Base-by-base conservation (phyloP, 92 coral and sea anemone species). In the Pocillopora grandis region DNA sequence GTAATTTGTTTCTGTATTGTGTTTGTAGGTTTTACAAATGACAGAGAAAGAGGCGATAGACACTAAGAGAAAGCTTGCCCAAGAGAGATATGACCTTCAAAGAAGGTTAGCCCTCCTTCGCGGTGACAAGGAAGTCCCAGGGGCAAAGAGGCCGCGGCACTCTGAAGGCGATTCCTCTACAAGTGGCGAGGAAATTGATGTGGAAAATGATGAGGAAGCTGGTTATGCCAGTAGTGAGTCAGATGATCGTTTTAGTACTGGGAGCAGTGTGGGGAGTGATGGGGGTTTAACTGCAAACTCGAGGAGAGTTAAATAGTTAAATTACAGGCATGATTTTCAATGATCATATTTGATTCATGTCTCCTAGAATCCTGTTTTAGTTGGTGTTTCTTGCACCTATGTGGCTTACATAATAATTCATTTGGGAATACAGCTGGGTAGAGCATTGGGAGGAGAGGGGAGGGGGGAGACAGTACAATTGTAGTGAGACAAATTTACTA, bases 181-280 rank as follows among this genome's bases (percentile, higher is more conserved):
- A n/a, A 94, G 98, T 76, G 86, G 92, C 72, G 98, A 92, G 68
- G 98, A 94, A 66, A 89, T 93, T 57, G 98, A 94, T 60, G 93
- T 92, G 69, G 98, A 94, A 86, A 91, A 94, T 80, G 97, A 97
- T 52, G 97, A 94, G 49, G 98, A 97, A 84, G 90, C 94, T 69
- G 99, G 96, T 10, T 97, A 95, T 87, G 94, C 93, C 80, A 92
- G 96, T 75, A 91, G 99, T 36, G 99, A 94, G 85, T 97, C 99
- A 7, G 99, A 95, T 62, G 98, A 97, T 78, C 88, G 94, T 16
- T 93, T 92, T 65, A 97, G 99, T 72, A 89, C 81, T n/a, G 93
- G 88, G 64, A 89, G 98, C 85, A 94, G 98, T 79, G 95, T 90
- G 71, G 98, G 98, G 13, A 97, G 99, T 84, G 99, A 97, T 74